A percentile compares a stretch with the other conserved stretches of the same genome.
phyloP scores from a whole-genome alignment of 2,888 invertebrate genomes.

The Phaedon cochleariae region DNA sequence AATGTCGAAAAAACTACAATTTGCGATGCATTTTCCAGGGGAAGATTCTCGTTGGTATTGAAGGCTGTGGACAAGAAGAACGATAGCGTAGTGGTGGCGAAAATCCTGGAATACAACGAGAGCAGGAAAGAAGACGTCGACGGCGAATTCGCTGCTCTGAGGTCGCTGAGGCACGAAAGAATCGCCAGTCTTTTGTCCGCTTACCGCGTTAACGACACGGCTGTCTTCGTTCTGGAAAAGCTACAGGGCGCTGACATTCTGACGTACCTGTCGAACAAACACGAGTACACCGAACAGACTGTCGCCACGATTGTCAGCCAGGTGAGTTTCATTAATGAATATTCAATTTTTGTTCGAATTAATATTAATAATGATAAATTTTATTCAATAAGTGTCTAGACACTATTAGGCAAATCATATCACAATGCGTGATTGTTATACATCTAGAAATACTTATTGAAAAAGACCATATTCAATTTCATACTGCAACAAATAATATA shows the following conservation, averaged over 20 bases:
- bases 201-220: conserved; percentile 75
- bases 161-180: conserved; percentile 86
- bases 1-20: too few species aligned
- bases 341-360: too few species aligned
- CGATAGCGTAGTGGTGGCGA: conserved; percentile 83
- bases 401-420: too few species aligned
- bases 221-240: conserved; percentile 81
- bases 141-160: conserved; percentile 84
- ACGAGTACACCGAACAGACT: conserved; percentile 92
- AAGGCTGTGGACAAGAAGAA: conserved; percentile 81
- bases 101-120: conserved; percentile 76
- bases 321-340: too few species aligned
- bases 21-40: conserved; percentile 67
- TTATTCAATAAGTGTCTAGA: too few species aligned
- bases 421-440: too few species aligned
- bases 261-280: conserved; percentile 85
- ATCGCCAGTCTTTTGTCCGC: conserved; percentile 80
- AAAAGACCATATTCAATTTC: too few species aligned
- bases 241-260: conserved; percentile 91
- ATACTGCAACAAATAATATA: too few species aligned
- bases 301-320: conserved; percentile 89
- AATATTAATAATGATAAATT: too few species aligned
- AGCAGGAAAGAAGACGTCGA: conserved; percentile 74
- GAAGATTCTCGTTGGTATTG: conserved; percentile 85
- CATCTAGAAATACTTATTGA: too few species aligned